Base-by-base conservation (phyloP, 2,888 invertebrate genomes). In the Schrankia costaestrigalis region DNA sequence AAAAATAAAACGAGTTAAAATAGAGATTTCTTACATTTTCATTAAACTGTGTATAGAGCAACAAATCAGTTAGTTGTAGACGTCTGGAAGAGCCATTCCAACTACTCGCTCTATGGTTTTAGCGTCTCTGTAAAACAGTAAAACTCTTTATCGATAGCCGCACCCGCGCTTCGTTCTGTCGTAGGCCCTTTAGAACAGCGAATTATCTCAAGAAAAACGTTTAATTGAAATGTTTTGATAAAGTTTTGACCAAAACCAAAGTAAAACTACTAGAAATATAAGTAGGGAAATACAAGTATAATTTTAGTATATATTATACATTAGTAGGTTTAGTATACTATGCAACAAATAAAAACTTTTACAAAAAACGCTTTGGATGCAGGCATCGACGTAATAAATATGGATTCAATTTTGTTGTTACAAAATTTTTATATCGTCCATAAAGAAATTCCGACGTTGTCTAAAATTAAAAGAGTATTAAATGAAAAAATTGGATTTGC, bases 81-180 rank as follows among this genome's bases (percentile, higher is more conserved):
- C 41, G 53, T 36, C 39, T 46, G n/a, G n/a, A n/a, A n/a, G n/a
- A n/a, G n/a, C n/a, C n/a, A 41, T 37, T 46, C 35, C 37, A 49
- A 48, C 56, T 38, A 48, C 43, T 49, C 28, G 46, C 41, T 51
- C 32, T 15, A 22, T 29, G 45, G 43, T 39, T 44, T 28, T 37
- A 41, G 42, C 43, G 47, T 45, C 38, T 39, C 48, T 52, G 49
- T 56, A 41, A 56, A 62, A 55, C 50, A 56, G 39, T 57, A 40
- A 47, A 56, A 56, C 56, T 52, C 56, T 59, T 59, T 63, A 61
- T 63, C 56, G 46, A 41, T 46, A 62, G 49, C 52, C 45, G 34
- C 48, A 33, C 37, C 46, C 39, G 39, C 35, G 37, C 26, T 28
- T 31, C 42, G 43, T 53, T 46, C 41, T 22, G 14, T 19, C 26